Conservation (phyloP, 2,797 vertebrate species). For the Accipiter minullus region DNA sequence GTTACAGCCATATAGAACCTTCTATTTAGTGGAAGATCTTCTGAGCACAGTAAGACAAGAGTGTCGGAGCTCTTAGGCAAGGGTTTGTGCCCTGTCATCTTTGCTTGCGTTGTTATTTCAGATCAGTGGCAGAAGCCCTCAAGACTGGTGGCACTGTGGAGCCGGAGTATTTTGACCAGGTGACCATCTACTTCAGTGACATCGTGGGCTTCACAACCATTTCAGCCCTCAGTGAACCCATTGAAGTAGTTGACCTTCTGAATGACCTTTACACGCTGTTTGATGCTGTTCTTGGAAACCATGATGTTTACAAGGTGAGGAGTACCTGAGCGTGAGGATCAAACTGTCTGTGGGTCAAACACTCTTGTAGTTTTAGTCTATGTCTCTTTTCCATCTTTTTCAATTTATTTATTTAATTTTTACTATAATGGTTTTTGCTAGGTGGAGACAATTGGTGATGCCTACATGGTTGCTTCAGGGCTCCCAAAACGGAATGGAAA, state of each 20-base stretch:
- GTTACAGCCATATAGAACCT: neutral
- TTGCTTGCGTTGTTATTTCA: conserved; percentile 46
- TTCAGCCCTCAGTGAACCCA: conserved; percentile 92
- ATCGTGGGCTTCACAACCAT: conserved; percentile 93
- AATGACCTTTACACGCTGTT: conserved; percentile 93
- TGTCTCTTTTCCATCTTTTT: neutral
- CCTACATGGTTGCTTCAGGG: conserved; percentile 93
- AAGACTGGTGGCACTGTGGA: conserved; percentile 88
- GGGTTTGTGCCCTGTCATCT: neutral
- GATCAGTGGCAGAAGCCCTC: conserved; percentile 90
- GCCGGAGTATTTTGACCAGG: conserved; percentile 91
- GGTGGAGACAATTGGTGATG: conserved; percentile 87
- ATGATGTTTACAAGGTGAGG: conserved; percentile 92
- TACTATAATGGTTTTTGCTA: neutral
- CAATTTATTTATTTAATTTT: neutral
- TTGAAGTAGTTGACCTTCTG: conserved; percentile 91
- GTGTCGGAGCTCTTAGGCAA: neutral
- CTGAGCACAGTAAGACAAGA: neutral
- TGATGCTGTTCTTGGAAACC: conserved; percentile 88
- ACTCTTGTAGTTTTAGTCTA: neutral
- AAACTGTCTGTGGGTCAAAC: neutral
- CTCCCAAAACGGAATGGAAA: conserved; percentile 85
- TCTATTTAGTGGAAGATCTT: neutral
- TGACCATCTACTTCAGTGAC: conserved; percentile 94
- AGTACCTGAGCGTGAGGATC: neutral